A percentile compares a stretch with the other conserved stretches of the same genome.
Evolutionary conservation across 2,113 vertebrate genomes (phyloP).

Genomic region (Thermophis baileyi): DNA sequence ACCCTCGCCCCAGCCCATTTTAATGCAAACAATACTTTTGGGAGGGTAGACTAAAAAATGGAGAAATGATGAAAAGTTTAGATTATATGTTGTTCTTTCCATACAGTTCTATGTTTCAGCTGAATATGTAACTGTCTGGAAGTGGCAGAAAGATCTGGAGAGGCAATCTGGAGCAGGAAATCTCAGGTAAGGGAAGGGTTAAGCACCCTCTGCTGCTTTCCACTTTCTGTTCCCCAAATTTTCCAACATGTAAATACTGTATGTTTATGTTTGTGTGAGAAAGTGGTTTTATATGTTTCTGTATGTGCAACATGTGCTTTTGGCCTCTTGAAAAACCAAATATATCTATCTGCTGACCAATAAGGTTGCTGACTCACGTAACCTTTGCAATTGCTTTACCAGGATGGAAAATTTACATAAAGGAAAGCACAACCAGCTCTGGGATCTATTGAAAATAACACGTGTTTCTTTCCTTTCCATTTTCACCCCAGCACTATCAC

Average conservation of each 20-base stretch:
- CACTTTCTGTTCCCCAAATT: neutral
- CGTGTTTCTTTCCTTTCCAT: neutral
- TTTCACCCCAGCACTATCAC: neutral
- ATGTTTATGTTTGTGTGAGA: neutral
- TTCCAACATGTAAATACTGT: neutral
- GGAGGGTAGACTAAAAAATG: neutral
- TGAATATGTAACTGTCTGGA: neutral
- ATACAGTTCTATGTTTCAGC: neutral
- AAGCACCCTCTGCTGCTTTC: neutral
- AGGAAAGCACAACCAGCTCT: neutral
- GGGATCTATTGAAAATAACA: neutral
- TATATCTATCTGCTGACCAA: neutral
- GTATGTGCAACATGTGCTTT: neutral
- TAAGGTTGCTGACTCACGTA: neutral
- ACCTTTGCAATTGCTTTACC: neutral
- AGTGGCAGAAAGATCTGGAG: neutral
- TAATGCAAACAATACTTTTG: neutral
- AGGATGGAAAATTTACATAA: neutral
- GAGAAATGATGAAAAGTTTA: neutral
- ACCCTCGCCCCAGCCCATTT: neutral
- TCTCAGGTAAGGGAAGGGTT: neutral
- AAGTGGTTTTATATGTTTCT: neutral
- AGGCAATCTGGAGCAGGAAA: neutral
- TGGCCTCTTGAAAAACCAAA: neutral
- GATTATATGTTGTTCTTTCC: neutral